A percentile compares a stretch with the other conserved stretches of the same genome.
These are phyloP conservation scores for Leptodactylus fallax DNA, from an alignment of 2,797 vertebrate species.

Conservation along the genomic window DNA sequence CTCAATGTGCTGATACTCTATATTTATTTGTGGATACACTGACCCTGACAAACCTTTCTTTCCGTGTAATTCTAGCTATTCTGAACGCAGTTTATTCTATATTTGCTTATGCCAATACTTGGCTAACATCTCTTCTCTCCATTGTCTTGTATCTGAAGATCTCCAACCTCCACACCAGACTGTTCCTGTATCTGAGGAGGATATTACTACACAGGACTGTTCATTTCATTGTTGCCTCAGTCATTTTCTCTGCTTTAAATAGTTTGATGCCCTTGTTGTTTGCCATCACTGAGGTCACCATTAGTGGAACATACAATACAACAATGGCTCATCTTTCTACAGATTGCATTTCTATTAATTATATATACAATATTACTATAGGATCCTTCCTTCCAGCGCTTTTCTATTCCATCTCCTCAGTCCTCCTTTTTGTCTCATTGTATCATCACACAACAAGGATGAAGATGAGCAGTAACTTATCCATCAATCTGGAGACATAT, in stretches of 20 bases:
- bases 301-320: background rate
- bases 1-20: background rate
- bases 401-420: background rate
- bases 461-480: background rate
- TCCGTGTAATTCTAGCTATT: background rate
- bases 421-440: background rate
- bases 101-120: background rate
- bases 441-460: background rate
- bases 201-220: background rate
- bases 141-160: slow-evolving; percentile 3
- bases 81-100: background rate
- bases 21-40: background rate
- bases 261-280: background rate
- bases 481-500: background rate
- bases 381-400: background rate
- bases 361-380: background rate
- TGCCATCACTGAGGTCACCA: background rate
- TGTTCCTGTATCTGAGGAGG: slow-evolving; percentile 4
- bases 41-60: no score
- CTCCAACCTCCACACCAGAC: background rate
- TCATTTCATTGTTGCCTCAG: background rate
- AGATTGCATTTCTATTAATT: background rate
- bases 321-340: background rate
- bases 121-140: background rate
- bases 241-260: background rate